Evolutionary conservation across 2,888 invertebrate genomes (phyloP).

Genomic region (Mechanitis mazaeus): DNA sequence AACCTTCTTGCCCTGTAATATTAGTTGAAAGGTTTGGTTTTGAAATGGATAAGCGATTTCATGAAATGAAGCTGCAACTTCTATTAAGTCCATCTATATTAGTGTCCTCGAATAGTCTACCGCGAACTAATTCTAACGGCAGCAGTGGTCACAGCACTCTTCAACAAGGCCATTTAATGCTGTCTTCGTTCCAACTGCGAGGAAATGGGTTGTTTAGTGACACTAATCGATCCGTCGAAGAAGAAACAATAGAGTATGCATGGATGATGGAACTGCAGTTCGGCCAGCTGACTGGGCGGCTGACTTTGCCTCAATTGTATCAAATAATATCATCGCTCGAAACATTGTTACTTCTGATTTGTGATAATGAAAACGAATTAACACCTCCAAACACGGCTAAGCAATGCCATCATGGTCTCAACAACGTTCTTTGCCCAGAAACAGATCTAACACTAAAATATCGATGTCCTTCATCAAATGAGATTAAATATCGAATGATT

Average conservation of each 20-base stretch:
- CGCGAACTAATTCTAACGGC: constrained; percentile 73
- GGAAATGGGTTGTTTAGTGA: constrained; percentile 98
- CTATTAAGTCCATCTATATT: constrained; percentile 92
- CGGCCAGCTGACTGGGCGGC: constrained; percentile 93
- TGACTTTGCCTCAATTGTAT: constrained; percentile 92
- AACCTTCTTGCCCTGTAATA: constrained; percentile 93
- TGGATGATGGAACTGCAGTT: constrained; percentile 97
- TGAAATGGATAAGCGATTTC: constrained; percentile 96
- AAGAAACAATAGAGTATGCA: constrained; percentile 97
- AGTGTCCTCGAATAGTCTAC: constrained; percentile 84
- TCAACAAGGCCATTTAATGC: constrained; percentile 89
- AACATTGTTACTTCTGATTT: constrained; percentile 88
- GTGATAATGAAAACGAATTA: constrained; percentile 93
- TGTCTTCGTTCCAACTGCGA: constrained; percentile 91
- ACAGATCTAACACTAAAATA: constrained; percentile 83
- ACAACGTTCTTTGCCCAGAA: constrained; percentile 81
- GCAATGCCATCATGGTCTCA: constrained; percentile 87
- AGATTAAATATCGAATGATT: constrained; percentile 95
- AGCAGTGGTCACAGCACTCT: constrained; percentile 64
- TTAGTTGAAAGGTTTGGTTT: constrained; percentile 94
- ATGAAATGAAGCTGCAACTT: constrained; percentile 94
- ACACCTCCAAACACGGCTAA: constrained; percentile 87
- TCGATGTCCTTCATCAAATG: constrained; percentile 85
- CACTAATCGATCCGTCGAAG: constrained; percentile 90
- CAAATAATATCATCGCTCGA: constrained; percentile 92